Conservation (phyloP, 2,113 vertebrate genomes). For the Macrotis lagotis region DNA sequence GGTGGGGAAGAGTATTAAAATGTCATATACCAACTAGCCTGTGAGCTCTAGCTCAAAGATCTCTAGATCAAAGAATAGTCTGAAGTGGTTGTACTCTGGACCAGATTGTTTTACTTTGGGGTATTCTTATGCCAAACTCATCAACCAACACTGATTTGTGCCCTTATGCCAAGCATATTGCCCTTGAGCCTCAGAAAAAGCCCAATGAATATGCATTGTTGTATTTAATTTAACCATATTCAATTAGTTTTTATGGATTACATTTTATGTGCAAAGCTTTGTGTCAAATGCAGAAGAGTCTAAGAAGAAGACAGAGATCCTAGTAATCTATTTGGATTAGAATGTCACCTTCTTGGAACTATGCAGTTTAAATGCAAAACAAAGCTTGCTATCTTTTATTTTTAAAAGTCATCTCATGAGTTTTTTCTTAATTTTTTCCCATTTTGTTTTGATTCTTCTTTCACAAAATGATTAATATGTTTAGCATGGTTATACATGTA, state of each 20-base stretch:
- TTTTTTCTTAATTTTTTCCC: too few relatives aligned
- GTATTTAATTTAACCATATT: background rate
- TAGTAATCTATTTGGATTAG: constrained; percentile 39
- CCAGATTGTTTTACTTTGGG: background rate
- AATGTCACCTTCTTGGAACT: background rate
- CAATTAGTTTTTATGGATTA: background rate
- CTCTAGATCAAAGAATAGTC: background rate
- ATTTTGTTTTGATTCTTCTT: too few relatives aligned
- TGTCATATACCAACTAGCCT: background rate
- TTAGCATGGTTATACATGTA: too few relatives aligned
- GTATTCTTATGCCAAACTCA: background rate
- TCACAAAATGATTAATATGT: too few relatives aligned
- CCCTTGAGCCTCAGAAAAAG: background rate
- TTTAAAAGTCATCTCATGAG: too few relatives aligned
- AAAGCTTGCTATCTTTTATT: too few relatives aligned
- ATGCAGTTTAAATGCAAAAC: too few relatives aligned
- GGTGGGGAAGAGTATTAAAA: background rate
- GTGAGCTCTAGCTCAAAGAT: background rate
- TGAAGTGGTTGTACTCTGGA: background rate
- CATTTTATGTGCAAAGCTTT: background rate
- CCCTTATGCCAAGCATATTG: background rate
- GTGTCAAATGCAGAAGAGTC: background rate
- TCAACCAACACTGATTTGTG: background rate
- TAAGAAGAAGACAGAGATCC: background rate
- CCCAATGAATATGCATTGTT: background rate